These are phyloP conservation scores for Sebastiscus albofasciatus DNA, from an alignment of 2,797 vertebrate genomes.

Conservation along the genomic window DNA sequence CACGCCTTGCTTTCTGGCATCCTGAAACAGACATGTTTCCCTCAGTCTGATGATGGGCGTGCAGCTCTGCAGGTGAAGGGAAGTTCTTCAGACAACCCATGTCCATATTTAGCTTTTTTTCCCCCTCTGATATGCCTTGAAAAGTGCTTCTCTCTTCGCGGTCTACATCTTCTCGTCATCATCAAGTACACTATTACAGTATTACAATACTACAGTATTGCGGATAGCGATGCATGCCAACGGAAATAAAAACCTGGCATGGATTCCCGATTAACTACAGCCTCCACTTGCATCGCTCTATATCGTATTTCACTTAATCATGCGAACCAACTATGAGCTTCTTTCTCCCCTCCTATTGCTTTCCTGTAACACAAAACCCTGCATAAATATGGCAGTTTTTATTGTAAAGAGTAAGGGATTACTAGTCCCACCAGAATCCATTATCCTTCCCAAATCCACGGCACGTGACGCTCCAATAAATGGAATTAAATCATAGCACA, in stretches of 20 bases:
- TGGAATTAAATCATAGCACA: not conserved
- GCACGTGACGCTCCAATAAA: not conserved
- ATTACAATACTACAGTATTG: not conserved
- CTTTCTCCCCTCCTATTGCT: not conserved
- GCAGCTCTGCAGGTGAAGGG: conserved; percentile 1
- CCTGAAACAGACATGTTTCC: conserved; percentile 9
- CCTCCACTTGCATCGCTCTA: not conserved
- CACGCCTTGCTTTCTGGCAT: conserved; percentile 15
- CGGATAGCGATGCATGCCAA: not conserved
- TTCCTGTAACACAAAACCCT: not conserved
- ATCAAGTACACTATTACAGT: not conserved
- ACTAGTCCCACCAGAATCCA: not conserved
- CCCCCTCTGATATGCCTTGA: not conserved
- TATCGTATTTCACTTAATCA: not conserved
- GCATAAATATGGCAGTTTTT: conserved; percentile 10
- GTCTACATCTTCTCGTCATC: conserved; percentile 8
- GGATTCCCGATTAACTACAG: not conserved
- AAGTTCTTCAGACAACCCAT: conserved; percentile 20
- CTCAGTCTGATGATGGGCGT: not conserved
- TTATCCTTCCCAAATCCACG: not conserved
- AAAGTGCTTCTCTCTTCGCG: not conserved
- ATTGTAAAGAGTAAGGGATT: not conserved
- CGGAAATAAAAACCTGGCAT: conserved; percentile 1
- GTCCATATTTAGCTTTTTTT: not conserved
- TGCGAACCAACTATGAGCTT: not conserved